Evolutionary conservation across 2,888 invertebrate genomes (phyloP), one percentile per base, ranked within the genome.

Genomic region (Elysia crispata): DNA sequence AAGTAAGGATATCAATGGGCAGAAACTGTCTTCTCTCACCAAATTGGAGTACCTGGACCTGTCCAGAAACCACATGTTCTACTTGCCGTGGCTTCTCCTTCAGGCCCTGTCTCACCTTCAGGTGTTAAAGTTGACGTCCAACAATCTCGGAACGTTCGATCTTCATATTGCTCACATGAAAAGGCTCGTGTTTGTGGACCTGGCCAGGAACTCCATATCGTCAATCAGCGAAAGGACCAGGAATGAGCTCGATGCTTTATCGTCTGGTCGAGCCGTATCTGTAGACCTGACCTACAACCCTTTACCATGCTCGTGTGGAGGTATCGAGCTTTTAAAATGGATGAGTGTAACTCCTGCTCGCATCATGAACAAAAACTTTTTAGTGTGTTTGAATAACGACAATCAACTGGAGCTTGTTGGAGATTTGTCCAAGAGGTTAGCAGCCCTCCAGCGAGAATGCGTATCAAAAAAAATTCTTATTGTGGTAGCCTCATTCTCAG

Each of bases 321-420:
- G 74, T 49, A 11, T 78, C 20, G 76, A 79, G 18, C 11, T 76
- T 20, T 20, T 76, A 20, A 25, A 54, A 20, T 81, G 81, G 81
- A 18, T 77, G 41, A 30, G 57, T 18, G 49, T 49, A 23, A 69
- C 74, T n/a, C 70, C 28, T 1, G 74, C 77, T 0, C 18, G 28
- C 54, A 57, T 77, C 33, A 20, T 77, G 1, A 67, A 50, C 13
- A 30, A 75, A 54, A 64, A 67, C 18, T 50, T 73, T 31, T 64
- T 77, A 18, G 18, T 23, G 31, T 81, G 81, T 18, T n/a, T 5
- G 0, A 28, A 54, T 18, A 62, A 49, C 0, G 50, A 74, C 23
- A 77, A 64, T 1, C 25, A 3, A 1, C 1, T 23, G 8, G 15
- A 13, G 13, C 25, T 3, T 0, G 49, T 81, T 6, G 75, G 67